phyloP scores from a whole-genome alignment of 1,140 invertebrate species.

The Panulirus ornatus region DNA sequence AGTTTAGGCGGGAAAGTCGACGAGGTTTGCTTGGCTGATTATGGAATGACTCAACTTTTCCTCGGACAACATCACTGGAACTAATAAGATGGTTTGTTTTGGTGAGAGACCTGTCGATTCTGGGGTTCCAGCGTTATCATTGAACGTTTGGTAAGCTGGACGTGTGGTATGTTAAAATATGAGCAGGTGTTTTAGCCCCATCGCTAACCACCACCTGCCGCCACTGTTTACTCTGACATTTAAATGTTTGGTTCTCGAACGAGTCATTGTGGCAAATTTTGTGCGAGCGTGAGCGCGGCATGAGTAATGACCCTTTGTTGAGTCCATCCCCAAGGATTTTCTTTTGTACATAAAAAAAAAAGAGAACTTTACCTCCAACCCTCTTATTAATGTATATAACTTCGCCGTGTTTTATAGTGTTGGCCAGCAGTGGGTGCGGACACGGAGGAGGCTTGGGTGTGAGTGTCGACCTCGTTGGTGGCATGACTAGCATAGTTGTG shows the following conservation, averaged over 20 bases:
- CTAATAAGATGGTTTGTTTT: no score
- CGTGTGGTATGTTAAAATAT: no score
- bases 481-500: conserved; percentile 43
- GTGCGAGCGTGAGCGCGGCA: background rate
- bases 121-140: no score
- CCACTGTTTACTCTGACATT: background rate
- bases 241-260: conserved; percentile 1
- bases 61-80: no score
- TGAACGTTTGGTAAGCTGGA: no score
- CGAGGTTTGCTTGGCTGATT: no score
- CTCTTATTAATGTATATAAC: conserved; percentile 37
- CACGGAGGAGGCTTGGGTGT: background rate
- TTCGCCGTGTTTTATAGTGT: background rate
- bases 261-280: conserved; percentile 39
- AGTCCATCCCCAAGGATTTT: conserved; percentile 18
- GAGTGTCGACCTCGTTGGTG: background rate
- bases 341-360: conserved; percentile 16
- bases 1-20: no score
- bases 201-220: background rate
- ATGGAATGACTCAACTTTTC: no score
- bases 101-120: no score
- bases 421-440: background rate
- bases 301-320: conserved; percentile 44
- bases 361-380: background rate
- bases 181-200: no score